Percentiles rank a stretch among this genome's conserved stretches.
Evolutionary conservation across 2,113 vertebrate species (phyloP).

Genomic region (Spermophilus dauricus): DNA sequence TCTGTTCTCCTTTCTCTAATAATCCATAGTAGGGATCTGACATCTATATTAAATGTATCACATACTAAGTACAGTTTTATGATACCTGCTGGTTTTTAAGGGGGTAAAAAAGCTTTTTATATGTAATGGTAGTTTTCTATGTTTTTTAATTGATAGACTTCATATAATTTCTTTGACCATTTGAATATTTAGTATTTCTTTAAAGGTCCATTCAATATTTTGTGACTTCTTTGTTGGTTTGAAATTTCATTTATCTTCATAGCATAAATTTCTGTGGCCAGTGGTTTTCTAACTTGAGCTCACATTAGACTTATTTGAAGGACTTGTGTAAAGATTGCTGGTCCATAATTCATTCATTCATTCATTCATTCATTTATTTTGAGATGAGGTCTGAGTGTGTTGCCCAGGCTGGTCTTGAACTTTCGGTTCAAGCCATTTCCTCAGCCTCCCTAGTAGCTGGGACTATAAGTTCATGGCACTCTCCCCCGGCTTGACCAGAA

Average conservation of each 20-base stretch:
- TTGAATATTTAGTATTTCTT: constrained; percentile 54
- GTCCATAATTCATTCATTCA: not conserved
- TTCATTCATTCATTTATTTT: not conserved
- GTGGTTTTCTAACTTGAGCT: not conserved
- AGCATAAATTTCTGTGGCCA: not conserved
- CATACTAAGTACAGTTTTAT: not conserved
- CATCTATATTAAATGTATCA: not conserved
- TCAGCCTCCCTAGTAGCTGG: not conserved
- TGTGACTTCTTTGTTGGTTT: not conserved
- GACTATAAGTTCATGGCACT: not conserved
- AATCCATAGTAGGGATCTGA: not conserved
- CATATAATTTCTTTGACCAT: constrained; percentile 17
- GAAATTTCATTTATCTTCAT: not conserved
- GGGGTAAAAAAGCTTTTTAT: not conserved
- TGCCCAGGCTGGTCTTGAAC: not conserved
- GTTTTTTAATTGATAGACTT: not conserved
- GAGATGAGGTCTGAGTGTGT: not conserved
- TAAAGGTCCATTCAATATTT: constrained; percentile 38
- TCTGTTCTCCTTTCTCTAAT: not conserved
- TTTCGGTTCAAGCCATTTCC: not conserved
- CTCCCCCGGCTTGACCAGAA: not conserved
- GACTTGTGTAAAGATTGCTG: not conserved
- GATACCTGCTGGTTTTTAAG: not conserved
- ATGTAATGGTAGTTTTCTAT: constrained; percentile 7
- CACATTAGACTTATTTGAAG: not conserved